Evolutionary conservation across 2,113 vertebrate species (phyloP), one percentile per base, ranked within the genome.

Genomic region (Picathartes gymnocephalus): DNA sequence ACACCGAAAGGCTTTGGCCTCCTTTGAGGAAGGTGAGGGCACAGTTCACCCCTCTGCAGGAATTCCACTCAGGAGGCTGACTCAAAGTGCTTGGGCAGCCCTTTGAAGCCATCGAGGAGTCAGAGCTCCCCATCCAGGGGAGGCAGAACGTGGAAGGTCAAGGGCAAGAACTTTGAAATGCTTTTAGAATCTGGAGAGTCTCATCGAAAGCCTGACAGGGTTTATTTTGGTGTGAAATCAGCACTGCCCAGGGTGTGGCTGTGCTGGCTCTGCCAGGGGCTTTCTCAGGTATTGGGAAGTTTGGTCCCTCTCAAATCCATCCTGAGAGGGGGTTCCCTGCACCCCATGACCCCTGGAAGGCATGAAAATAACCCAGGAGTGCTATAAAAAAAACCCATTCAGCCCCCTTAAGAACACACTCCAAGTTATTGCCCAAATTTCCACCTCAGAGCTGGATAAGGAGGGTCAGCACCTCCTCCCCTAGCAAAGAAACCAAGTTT

Each of bases 401-500:
- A 66, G 0, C 30, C 58, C 11, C 33, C 3, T 6, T 28, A 39
- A 56, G 35, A 65, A 24, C 42, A 42, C 30, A 66, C 3, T 27
- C 40, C 19, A 70, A 24, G 33, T 83, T 73, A 48, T 58, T 83
- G 60, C 33, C 40, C 28, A 47, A n/a, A 77, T 17, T 74, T 9
- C 56, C 31, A 30, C 22, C 60, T 88, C 22, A 10, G 77, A 81
- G 31, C 35, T 61, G 68, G 4, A 30, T 90, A 68, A 35, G 56
- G 56, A 91, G 54, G 30, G 39, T 69, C 79, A 64, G 79, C 71
- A 62, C 35, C 30, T 84, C 40, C 73, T 82, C 42, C 50, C 37
- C 57, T 61, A 89, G 35, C 37, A 72, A 85, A 85, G 40, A 92
- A 91, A 92, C 50, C 15, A 15, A 31, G 21, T 84, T 90, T 83